These are phyloP conservation scores for Larimichthys crocea DNA, from an alignment of 2,113 vertebrate genomes.

Conservation along the genomic window DNA sequence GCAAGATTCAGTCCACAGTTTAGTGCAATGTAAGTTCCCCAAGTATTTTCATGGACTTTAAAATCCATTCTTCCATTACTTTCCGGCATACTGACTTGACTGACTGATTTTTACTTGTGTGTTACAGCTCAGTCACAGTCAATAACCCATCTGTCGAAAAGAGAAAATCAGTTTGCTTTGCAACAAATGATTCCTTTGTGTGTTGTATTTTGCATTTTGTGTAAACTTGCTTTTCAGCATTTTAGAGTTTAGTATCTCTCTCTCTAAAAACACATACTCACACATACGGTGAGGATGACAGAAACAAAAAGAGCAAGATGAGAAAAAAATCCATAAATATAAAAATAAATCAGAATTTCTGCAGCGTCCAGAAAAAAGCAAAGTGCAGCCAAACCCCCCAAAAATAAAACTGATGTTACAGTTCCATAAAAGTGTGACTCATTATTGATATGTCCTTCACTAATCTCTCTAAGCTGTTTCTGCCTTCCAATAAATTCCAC, in stretches of 20 bases:
- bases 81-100: no score
- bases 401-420: background rate
- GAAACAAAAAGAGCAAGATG: background rate
- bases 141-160: conserved; percentile 27
- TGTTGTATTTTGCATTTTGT: background rate
- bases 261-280: background rate
- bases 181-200: background rate
- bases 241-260: background rate
- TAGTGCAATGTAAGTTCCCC: background rate
- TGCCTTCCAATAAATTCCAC: conserved; percentile 10
- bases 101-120: no score
- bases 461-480: conserved; percentile 15
- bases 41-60: background rate
- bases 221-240: background rate
- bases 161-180: background rate
- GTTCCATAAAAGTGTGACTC: conserved; percentile 14
- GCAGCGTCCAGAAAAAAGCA: background rate
- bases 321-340: background rate
- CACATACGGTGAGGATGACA: background rate
- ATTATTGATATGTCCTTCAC: conserved; percentile 22
- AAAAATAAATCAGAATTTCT: conserved; percentile 17
- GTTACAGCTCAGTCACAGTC: background rate
- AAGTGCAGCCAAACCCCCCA: background rate
- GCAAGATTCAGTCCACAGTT: background rate
- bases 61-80: background rate